Evolutionary conservation across 2,113 vertebrate species (phyloP), one percentile per base, ranked within the genome.

Genomic region (Apteryx mantelli): DNA sequence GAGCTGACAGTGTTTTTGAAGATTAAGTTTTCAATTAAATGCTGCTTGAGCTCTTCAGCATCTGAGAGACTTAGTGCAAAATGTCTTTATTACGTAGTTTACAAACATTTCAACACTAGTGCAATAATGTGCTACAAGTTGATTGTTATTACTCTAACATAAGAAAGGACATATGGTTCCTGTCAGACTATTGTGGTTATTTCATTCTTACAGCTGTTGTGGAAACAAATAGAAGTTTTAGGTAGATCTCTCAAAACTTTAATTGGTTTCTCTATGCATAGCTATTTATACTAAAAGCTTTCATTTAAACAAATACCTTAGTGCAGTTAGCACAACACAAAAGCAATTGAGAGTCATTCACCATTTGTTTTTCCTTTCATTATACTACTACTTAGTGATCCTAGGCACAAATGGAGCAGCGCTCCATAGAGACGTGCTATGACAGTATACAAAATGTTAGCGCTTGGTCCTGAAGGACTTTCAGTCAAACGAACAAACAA

Each of bases 251-350:
- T 93, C 85, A 56, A 91, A 95, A 86, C 50, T 69, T 89, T 80
- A 93, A 93, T 85, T 95, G 71, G 75, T 91, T 93, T 94, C 93
- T 77, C 70, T 22, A 82, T 21, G 20, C 50, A 46, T n/a, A 90
- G 93, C 70, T 93, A 71, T 87, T 95, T 85, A 87, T 44, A 70
- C 94, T 91, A 82, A 93, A 94, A 93, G 82, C 82, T 86, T 96
- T 93, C 82, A 86, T 74, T 95, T 80, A 88, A 96, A 93, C 63
- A 89, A 96, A 96, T 77, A 88, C 82, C 68, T 95, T 19, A 88
- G 70, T n/a, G 85, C 66, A 93, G 85, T 9, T 76, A 84, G 82
- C 53, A 91, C 85, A 89, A 88, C 2, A 9, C 58, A 89, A 82
- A 91, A 93, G 82, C 66, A 56, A 80, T 36, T 36, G 50, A 26